Evolutionary conservation across 2,113 vertebrate genomes (phyloP).

Genomic region (Bufo gargarizans): DNA sequence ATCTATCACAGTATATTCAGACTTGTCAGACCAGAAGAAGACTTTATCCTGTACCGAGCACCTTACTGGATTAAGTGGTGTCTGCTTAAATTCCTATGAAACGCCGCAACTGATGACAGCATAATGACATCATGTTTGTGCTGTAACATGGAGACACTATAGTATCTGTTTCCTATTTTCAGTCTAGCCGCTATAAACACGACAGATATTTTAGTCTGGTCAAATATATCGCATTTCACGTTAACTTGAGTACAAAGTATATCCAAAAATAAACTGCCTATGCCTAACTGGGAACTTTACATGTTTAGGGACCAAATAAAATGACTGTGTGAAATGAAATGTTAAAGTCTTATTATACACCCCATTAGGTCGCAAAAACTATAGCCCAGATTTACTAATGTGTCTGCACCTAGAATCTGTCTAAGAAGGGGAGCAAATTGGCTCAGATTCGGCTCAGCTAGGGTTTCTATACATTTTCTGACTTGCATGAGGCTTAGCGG

Average conservation of each 20-base stretch:
- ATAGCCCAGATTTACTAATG: too few relatives aligned
- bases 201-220: background rate
- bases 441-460: too few relatives aligned
- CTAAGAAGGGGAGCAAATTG: too few relatives aligned
- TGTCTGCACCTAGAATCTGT: too few relatives aligned
- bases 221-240: slow-evolving; percentile 7
- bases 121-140: slow-evolving; percentile 43
- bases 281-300: background rate
- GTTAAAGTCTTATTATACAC: too few relatives aligned
- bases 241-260: background rate
- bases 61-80: background rate
- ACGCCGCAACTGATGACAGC: slow-evolving; percentile 10
- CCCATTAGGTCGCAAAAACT: too few relatives aligned
- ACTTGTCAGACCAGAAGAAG: background rate
- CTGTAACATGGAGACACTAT: background rate
- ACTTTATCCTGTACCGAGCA: slow-evolving; percentile 1
- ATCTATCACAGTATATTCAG: background rate
- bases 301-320: background rate
- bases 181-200: slow-evolving; percentile 11
- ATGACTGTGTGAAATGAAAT: background rate
- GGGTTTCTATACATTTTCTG: too few relatives aligned
- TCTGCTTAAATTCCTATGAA: slow-evolving; percentile 17
- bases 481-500: too few relatives aligned
- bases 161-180: slow-evolving; percentile 29
- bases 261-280: background rate